Conservation (phyloP, 2,113 vertebrate genomes). For the Corapipo altera region DNA sequence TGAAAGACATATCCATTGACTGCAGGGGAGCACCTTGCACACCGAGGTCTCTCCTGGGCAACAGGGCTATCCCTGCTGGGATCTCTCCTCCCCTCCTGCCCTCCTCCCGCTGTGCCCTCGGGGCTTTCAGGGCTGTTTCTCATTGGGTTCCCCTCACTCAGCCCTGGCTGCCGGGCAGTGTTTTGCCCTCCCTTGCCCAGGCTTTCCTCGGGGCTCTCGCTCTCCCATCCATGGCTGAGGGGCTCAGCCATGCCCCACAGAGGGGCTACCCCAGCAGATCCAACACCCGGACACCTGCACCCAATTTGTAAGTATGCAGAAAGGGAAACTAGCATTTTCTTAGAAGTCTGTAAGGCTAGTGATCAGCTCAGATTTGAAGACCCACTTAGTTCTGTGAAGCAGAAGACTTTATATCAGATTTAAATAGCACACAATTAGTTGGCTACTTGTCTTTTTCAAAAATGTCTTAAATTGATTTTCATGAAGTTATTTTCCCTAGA, state of each 20-base stretch:
- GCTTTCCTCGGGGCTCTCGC: not conserved
- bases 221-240: not conserved
- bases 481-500: not conserved
- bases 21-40: not conserved
- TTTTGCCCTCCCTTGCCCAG: not conserved
- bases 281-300: fast-evolving
- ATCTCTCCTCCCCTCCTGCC: no score
- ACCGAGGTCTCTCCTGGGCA: fast-evolving
- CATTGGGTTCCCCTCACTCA: fast-evolving
- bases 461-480: not conserved
- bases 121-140: not conserved
- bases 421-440: not conserved
- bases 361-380: not conserved
- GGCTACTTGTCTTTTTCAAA: not conserved
- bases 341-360: not conserved
- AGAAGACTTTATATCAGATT: not conserved
- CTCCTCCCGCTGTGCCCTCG: not conserved
- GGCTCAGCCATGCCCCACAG: not conserved
- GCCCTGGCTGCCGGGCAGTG: not conserved
- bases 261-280: fast-evolving
- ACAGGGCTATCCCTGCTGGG: not conserved
- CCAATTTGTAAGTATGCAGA: fast-evolving
- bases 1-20: fast-evolving
- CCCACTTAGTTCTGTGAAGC: not conserved
- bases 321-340: not conserved